These are phyloP conservation scores for Myotis myotis DNA, from an alignment of 2,797 vertebrate species.

Conservation along the genomic window DNA sequence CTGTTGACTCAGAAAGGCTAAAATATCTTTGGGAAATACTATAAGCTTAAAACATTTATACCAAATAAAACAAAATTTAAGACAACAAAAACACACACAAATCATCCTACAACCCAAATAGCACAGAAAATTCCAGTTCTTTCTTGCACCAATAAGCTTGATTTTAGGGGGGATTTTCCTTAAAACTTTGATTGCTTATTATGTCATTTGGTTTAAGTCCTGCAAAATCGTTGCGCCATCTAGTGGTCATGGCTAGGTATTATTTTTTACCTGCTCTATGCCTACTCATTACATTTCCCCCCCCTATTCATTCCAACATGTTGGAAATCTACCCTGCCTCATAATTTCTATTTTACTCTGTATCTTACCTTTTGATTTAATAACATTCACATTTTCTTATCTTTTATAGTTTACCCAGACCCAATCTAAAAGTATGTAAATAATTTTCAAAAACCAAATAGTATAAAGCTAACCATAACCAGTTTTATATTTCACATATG, in stretches of 20 bases:
- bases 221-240: constrained; percentile 44
- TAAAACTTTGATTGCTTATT: not conserved
- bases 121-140: constrained; percentile 13
- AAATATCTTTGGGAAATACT: constrained; percentile 23
- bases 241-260: constrained; percentile 44
- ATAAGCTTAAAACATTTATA: constrained; percentile 8
- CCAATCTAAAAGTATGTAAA: constrained; percentile 22
- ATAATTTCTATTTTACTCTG: not conserved
- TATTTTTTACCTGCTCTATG: not conserved
- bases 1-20: not conserved
- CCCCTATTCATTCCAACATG: not conserved
- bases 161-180: constrained; percentile 44
- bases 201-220: not conserved
- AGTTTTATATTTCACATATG: not conserved
- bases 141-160: not conserved
- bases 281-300: not conserved
- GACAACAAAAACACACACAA: not conserved
- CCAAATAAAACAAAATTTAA: constrained; percentile 34
- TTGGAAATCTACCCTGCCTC: not conserved
- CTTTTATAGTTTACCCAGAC: not conserved
- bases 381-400: not conserved
- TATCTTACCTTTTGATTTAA: constrained; percentile 31
- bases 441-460: constrained; percentile 24
- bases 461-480: not conserved
- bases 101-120: not conserved